A percentile compares a stretch with the other conserved stretches of the same genome.
Conservation (phyloP, 1,140 invertebrate species). For the Eulimnadia texana region DNA sequence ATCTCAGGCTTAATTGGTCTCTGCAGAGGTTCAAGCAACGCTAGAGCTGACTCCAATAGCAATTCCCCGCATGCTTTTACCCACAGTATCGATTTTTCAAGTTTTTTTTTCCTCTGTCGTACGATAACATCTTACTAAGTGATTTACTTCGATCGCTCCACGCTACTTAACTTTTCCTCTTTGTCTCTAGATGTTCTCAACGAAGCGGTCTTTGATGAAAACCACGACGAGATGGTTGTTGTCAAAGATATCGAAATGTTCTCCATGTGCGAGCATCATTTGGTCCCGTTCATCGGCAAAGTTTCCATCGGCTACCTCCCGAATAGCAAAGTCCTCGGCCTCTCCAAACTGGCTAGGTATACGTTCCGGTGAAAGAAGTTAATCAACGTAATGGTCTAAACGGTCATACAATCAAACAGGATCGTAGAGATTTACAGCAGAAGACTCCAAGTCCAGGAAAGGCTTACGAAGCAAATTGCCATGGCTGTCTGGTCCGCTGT, state of each 20-base stretch:
- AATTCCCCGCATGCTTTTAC: too few species aligned
- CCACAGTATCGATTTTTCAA: too few species aligned
- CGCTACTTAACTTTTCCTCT: not conserved
- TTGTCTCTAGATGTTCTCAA: slow-evolving; percentile 74
- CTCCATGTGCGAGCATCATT: slow-evolving; percentile 97
- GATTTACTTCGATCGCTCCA: too few species aligned
- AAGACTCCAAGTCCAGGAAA: slow-evolving; percentile 91
- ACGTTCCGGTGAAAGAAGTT: too few species aligned
- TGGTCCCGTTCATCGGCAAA: slow-evolving; percentile 98
- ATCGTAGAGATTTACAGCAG: slow-evolving; percentile 95
- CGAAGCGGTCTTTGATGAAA: slow-evolving; percentile 95
- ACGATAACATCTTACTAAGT: too few species aligned
- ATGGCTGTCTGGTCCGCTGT: slow-evolving; percentile 92
- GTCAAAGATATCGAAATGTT: slow-evolving; percentile 99
- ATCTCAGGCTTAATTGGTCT: too few species aligned
- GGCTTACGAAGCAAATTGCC: slow-evolving; percentile 95
- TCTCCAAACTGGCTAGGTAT: slow-evolving; percentile 84
- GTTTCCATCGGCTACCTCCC: slow-evolving; percentile 98
- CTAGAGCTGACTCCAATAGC: too few species aligned
- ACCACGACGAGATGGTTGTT: slow-evolving; percentile 99
- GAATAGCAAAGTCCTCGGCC: slow-evolving; percentile 89
- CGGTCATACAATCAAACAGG: too few species aligned
- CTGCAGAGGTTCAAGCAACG: too few species aligned
- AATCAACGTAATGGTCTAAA: too few species aligned
- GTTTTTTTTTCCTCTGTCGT: too few species aligned